phyloP scores from a whole-genome alignment of 2,113 vertebrate genomes.

The Semicossyphus pulcher region DNA sequence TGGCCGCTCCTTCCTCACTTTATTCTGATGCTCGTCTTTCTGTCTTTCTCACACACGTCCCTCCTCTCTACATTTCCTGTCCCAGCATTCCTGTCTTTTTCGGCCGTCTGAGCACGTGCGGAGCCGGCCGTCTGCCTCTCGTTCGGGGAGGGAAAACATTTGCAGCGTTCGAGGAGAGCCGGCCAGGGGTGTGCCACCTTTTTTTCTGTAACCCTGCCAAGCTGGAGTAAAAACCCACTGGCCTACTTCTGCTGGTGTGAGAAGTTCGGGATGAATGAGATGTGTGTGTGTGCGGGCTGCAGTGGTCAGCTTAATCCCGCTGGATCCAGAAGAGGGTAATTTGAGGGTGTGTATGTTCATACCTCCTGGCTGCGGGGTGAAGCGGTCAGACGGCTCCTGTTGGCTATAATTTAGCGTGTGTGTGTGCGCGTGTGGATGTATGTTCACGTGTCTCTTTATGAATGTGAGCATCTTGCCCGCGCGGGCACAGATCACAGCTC shows the following conservation, averaged over 20 bases:
- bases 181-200: slow-evolving; percentile 73
- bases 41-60: slow-evolving; percentile 43
- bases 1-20: neutral
- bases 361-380: slow-evolving; percentile 73
- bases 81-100: slow-evolving; percentile 55
- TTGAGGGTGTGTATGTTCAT: slow-evolving; percentile 79
- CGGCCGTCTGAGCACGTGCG: slow-evolving; percentile 64
- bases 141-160: slow-evolving; percentile 72
- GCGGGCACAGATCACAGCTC: slow-evolving; percentile 23
- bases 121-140: slow-evolving; percentile 67
- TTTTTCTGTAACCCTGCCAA: slow-evolving; percentile 58
- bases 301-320: slow-evolving; percentile 69
- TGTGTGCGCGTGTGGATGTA: slow-evolving; percentile 17
- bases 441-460: neutral
- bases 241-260: slow-evolving; percentile 70
- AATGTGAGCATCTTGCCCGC: slow-evolving; percentile 16
- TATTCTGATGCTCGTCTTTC: slow-evolving; percentile 16
- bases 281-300: slow-evolving; percentile 29
- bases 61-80: slow-evolving; percentile 38
- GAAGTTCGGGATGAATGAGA: slow-evolving; percentile 69
- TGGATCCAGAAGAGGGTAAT: slow-evolving; percentile 71
- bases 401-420: slow-evolving; percentile 74
- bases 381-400: slow-evolving; percentile 72
- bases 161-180: slow-evolving; percentile 58
- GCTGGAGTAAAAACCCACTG: slow-evolving; percentile 65